phyloP scores from a whole-genome alignment of 2,888 invertebrate genomes.

The Operophtera brumata region DNA sequence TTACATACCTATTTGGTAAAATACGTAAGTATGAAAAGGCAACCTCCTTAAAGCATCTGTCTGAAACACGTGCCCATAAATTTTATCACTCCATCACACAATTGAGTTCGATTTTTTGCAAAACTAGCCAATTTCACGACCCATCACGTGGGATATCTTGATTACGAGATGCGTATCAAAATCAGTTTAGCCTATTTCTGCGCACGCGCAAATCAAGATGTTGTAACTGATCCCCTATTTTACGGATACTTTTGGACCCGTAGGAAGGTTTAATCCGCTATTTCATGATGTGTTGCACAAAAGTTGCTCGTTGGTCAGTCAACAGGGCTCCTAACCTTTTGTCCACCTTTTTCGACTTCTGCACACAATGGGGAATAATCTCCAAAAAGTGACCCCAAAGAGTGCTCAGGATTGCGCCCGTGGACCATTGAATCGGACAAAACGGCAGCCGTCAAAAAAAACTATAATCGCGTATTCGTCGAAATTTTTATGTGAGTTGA shows the following conservation, averaged over 20 bases:
- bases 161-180: constrained; percentile 40
- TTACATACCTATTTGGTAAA: too few species aligned
- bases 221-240: constrained; percentile 54
- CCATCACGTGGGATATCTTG: constrained; percentile 43
- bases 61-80: background rate
- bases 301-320: constrained; percentile 60
- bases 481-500: constrained; percentile 47
- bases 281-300: constrained; percentile 52
- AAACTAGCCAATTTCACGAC: constrained; percentile 57
- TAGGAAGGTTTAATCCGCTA: constrained; percentile 43
- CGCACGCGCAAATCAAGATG: constrained; percentile 50
- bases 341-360: constrained; percentile 65
- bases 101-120: constrained; percentile 32
- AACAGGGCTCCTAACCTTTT: constrained; percentile 63
- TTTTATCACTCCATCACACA: constrained; percentile 18
- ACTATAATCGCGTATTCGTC: constrained; percentile 59
- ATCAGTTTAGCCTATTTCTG: constrained; percentile 31
- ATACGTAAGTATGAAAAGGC: too few species aligned
- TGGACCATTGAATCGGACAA: constrained; percentile 49
- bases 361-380: constrained; percentile 70
- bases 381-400: constrained; percentile 80
- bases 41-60: too few species aligned
- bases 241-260: constrained; percentile 12
- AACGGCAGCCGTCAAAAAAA: constrained; percentile 59
- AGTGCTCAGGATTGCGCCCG: constrained; percentile 60